Percentiles rank a stretch among this genome's conserved stretches.
Conservation (phyloP, 2,888 invertebrate genomes). For the Apantesis nais region DNA sequence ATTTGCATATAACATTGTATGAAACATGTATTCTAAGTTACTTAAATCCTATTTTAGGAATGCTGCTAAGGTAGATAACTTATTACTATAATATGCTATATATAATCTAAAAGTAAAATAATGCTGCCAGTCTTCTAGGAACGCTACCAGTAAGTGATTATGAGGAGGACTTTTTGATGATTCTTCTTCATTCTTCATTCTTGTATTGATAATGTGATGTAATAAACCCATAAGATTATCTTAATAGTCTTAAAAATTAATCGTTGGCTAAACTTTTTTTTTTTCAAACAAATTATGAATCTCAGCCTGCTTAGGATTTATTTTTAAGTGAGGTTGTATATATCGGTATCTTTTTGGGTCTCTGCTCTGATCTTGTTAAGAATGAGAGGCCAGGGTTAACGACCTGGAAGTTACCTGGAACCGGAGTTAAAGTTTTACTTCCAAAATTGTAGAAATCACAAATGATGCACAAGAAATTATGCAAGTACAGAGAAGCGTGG, state of each 20-base stretch:
- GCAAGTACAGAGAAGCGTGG: neutral
- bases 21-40: neutral
- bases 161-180: too few relatives aligned
- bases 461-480: neutral
- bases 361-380: constrained; percentile 17
- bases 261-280: too few relatives aligned
- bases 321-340: constrained; percentile 9
- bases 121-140: too few relatives aligned
- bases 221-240: too few relatives aligned
- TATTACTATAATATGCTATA: constrained; percentile 1
- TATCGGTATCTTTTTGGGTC: constrained; percentile 15
- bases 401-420: constrained; percentile 24
- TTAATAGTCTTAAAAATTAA: too few relatives aligned
- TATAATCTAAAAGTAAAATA: too few relatives aligned
- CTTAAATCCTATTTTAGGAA: neutral
- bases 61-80: neutral
- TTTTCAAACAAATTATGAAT: neutral
- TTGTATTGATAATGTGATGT: too few relatives aligned
- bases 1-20: constrained; percentile 3
- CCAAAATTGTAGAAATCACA: neutral
- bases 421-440: neutral
- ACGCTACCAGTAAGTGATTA: too few relatives aligned
- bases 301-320: constrained; percentile 17
- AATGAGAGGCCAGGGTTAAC: constrained; percentile 12
- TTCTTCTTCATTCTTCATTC: too few relatives aligned